These are phyloP conservation scores for Achroia grisella DNA, from an alignment of 1,140 invertebrate genomes.

Conservation along the genomic window DNA sequence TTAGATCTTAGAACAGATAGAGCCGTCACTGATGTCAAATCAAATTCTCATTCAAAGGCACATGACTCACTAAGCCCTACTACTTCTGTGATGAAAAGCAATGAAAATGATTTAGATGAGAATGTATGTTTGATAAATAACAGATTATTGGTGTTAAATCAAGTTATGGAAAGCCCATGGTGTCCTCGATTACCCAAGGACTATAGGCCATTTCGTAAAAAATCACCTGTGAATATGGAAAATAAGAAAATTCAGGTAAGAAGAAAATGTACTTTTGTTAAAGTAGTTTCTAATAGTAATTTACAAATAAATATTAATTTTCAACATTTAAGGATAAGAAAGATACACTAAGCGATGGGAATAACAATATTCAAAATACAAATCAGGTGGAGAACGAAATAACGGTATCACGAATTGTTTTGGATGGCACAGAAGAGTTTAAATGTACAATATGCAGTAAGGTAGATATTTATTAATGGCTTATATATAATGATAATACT, in stretches of 20 bases:
- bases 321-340: conserved; percentile 15
- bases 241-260: conserved; percentile 5
- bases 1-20: conserved; percentile 9
- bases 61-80: background rate
- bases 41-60: background rate
- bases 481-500: too few species aligned
- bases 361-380: conserved; percentile 21
- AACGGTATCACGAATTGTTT: conserved; percentile 1
- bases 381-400: background rate
- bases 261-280: conserved; percentile 1
- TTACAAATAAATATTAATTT: conserved; percentile 1
- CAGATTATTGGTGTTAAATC: conserved; percentile 29
- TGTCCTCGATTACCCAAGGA: conserved; percentile 30
- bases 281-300: background rate
- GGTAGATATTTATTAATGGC: conserved; percentile 14
- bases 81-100: background rate
- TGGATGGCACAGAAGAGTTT: conserved; percentile 5
- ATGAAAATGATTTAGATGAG: background rate
- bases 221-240: conserved; percentile 5
- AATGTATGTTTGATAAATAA: background rate
- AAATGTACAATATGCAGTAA: conserved; percentile 29
- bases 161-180: conserved; percentile 48
- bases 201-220: conserved; percentile 34
- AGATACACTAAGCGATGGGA: conserved; percentile 17
- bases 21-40: background rate